Percentiles rank a stretch among this genome's conserved stretches.
Conservation (phyloP, 2,797 vertebrate species). For the Eulemur albifrons region DNA sequence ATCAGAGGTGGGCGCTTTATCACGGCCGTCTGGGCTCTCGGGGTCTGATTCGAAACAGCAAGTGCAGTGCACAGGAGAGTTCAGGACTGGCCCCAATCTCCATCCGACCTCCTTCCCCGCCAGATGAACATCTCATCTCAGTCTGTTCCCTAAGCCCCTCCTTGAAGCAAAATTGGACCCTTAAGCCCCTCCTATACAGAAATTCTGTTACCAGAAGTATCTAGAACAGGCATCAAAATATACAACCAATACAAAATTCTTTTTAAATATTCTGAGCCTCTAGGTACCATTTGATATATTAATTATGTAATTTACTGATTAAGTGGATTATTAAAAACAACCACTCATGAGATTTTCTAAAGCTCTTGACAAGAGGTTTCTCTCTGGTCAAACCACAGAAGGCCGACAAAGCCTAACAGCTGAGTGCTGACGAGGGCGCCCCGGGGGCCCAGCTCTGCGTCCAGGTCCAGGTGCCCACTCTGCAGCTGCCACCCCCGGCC, state of each 20-base stretch:
- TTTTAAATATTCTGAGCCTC: slow-evolving; percentile 40
- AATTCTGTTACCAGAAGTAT: neutral
- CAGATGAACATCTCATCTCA: neutral
- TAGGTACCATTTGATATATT: slow-evolving; percentile 60
- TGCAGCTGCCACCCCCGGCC: neutral
- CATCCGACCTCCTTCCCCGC: neutral
- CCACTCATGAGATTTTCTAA: slow-evolving; percentile 41
- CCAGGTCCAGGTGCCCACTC: neutral
- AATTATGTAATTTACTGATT: slow-evolving; percentile 70
- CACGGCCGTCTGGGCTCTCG: neutral
- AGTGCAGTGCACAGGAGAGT: neutral
- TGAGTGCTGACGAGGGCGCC: neutral
- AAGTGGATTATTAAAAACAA: slow-evolving; percentile 62
- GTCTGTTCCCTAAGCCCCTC: neutral
- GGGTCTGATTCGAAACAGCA: neutral
- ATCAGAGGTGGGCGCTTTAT: accelerated
- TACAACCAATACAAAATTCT: neutral
- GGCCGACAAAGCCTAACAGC: neutral
- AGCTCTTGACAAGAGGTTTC: slow-evolving; percentile 29
- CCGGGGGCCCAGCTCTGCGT: neutral
- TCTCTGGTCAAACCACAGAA: neutral
- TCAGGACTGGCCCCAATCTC: neutral
- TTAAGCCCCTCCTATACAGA: neutral
- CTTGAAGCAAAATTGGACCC: neutral
- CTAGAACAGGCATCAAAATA: slow-evolving; percentile 21